These are phyloP conservation scores for Dasyurus viverrinus DNA, from an alignment of 2,113 vertebrate species.

Conservation along the genomic window DNA sequence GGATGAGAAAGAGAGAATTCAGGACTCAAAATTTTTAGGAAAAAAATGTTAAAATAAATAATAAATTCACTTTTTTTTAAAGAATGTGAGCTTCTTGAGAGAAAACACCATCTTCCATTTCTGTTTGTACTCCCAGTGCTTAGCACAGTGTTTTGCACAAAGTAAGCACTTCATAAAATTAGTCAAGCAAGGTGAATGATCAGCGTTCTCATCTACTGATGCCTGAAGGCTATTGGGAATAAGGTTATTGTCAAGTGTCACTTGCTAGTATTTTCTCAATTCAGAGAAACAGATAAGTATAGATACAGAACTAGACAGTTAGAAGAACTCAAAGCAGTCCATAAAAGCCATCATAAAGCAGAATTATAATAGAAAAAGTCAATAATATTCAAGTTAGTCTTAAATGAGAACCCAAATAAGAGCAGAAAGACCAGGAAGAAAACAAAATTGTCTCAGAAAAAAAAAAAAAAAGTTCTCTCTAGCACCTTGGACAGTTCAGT, in stretches of 20 bases:
- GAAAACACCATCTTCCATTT: neutral
- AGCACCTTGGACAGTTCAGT: neutral
- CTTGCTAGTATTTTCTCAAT: neutral
- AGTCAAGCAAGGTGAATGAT: neutral
- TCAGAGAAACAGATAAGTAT: neutral
- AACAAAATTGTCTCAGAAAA: neutral
- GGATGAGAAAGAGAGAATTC: neutral
- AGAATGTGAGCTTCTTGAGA: neutral
- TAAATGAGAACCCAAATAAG: neutral
- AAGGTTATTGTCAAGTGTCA: neutral
- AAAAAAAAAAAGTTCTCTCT: neutral
- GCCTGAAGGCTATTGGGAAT: neutral
- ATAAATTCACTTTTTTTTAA: neutral
- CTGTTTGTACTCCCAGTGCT: neutral
- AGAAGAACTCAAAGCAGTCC: neutral
- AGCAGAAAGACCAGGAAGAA: neutral
- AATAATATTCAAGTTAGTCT: neutral
- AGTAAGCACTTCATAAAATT: neutral
- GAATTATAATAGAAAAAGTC: neutral
- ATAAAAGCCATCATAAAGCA: neutral
- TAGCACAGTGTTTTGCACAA: neutral
- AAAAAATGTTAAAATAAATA: neutral
- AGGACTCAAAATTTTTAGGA: neutral
- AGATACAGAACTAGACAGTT: neutral
- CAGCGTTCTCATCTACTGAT: neutral